phyloP scores from a whole-genome alignment of 2,888 invertebrate genomes.

The Operophtera brumata region DNA sequence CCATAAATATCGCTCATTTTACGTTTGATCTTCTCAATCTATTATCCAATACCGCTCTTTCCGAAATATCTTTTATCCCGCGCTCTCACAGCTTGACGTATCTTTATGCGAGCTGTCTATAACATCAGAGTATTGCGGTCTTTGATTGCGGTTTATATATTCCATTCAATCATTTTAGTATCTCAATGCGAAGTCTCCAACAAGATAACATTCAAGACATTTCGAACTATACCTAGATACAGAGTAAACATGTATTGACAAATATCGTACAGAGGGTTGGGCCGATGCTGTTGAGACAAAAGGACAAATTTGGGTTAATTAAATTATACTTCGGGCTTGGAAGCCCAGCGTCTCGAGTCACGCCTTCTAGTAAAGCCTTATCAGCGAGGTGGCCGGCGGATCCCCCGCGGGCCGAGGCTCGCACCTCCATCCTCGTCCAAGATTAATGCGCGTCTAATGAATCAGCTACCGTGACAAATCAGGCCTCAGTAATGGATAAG shows the following conservation, averaged over 20 bases:
- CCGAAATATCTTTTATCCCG: background rate
- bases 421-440: constrained; percentile 48
- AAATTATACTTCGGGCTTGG: constrained; percentile 66
- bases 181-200: constrained; percentile 10
- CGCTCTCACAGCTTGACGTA: background rate
- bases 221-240: constrained; percentile 5
- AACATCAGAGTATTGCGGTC: background rate
- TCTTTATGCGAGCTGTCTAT: background rate
- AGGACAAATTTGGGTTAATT: constrained; percentile 72
- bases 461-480: constrained; percentile 75
- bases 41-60: background rate
- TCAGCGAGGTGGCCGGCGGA: constrained; percentile 54
- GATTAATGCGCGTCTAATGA: constrained; percentile 73
- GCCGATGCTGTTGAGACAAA: constrained; percentile 54
- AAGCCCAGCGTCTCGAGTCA: constrained; percentile 57
- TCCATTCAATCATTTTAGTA: background rate
- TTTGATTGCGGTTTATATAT: background rate
- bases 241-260: constrained; percentile 49
- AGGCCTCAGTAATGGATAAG: constrained; percentile 68
- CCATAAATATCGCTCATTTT: too few species aligned
- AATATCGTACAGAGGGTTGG: constrained; percentile 46
- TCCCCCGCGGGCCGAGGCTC: constrained; percentile 39
- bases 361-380: constrained; percentile 66
- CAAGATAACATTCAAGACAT: constrained; percentile 17
- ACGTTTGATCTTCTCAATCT: too few species aligned